These are phyloP conservation scores for Ectemnius continuus DNA, from an alignment of 2,888 invertebrate species.

Conservation along the genomic window DNA sequence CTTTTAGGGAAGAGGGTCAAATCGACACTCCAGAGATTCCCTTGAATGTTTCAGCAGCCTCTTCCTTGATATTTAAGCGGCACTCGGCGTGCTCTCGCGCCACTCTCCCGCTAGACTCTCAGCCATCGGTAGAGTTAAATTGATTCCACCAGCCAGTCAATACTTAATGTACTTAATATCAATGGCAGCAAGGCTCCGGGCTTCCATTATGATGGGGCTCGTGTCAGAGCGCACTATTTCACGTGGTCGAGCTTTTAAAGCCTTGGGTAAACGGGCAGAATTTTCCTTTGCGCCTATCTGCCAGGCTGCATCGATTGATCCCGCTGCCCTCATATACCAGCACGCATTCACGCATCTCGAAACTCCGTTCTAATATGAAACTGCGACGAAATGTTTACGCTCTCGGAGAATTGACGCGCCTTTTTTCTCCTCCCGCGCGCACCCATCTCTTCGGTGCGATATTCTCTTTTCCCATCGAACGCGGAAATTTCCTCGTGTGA, in stretches of 20 bases:
- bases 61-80: no score
- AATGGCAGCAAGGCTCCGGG: slow-evolving; percentile 21
- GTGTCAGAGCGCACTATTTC: neutral
- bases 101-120: neutral
- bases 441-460: no score
- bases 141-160: slow-evolving; percentile 38
- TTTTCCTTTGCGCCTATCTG: slow-evolving; percentile 11
- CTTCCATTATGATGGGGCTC: slow-evolving; percentile 14
- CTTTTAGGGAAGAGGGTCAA: no score
- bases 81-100: slow-evolving; percentile 12
- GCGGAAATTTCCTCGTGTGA: neutral
- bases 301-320: slow-evolving; percentile 33
- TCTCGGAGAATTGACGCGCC: no score
- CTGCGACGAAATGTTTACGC: neutral
- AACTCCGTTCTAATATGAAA: slow-evolving; percentile 18
- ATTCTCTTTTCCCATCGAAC: neutral
- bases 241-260: slow-evolving; percentile 25
- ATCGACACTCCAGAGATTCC: no score
- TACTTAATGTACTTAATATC: slow-evolving; percentile 46
- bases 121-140: slow-evolving; percentile 28
- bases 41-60: no score
- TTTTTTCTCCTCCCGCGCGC: no score
- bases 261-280: slow-evolving; percentile 35
- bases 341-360: slow-evolving; percentile 16
- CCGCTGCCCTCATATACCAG: slow-evolving; percentile 13